These are phyloP conservation scores for Calliphora vicina DNA, from an alignment of 1,140 invertebrate genomes.

Conservation along the genomic window DNA sequence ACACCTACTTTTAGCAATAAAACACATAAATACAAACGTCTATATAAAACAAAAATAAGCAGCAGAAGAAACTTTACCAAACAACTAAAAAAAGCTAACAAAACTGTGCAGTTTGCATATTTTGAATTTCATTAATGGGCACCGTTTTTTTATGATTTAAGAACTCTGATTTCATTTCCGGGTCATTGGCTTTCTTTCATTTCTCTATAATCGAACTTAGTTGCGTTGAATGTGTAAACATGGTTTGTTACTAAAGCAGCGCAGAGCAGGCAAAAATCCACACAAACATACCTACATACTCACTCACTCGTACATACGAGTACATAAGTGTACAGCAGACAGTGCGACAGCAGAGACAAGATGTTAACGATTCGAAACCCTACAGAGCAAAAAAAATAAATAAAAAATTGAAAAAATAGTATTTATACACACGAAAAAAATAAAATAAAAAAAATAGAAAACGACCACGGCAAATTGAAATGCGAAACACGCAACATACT, in stretches of 20 bases:
- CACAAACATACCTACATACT: too few relatives aligned
- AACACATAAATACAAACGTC: too few relatives aligned
- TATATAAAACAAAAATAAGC: too few relatives aligned
- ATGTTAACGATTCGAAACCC: neutral
- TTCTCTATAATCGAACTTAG: neutral
- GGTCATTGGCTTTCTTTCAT: constrained; percentile 16
- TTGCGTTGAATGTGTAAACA: neutral
- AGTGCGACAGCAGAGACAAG: neutral
- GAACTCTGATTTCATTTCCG: constrained; percentile 19
- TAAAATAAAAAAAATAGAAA: too few relatives aligned
- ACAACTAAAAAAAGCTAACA: too few relatives aligned
- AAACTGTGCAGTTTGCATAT: neutral
- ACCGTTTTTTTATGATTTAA: neutral
- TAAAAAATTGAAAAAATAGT: neutral
- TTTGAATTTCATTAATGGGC: neutral
- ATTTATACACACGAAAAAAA: neutral
- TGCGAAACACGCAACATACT: neutral
- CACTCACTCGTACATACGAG: too few relatives aligned
- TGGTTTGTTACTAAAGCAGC: neutral
- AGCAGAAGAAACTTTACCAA: too few relatives aligned
- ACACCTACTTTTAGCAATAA: too few relatives aligned
- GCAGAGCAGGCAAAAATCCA: neutral
- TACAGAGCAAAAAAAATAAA: neutral
- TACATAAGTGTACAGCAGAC: neutral
- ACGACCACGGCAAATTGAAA: neutral